Evolutionary conservation across 2,797 vertebrate species (phyloP), one percentile per base, ranked within the genome.

Genomic region (Typhlichthys subterraneus): DNA sequence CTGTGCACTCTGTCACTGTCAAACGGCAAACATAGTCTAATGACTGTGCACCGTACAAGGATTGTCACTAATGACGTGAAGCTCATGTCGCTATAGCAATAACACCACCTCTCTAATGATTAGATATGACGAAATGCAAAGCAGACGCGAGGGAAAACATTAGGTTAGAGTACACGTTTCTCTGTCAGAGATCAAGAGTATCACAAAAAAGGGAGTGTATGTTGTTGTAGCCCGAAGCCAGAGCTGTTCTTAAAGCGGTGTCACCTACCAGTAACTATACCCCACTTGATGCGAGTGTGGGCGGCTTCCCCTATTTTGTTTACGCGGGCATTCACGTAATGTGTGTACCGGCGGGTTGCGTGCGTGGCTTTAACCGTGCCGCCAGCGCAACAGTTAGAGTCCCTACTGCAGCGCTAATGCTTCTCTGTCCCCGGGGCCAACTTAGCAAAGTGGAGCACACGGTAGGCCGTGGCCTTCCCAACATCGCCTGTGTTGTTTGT

Each of bases 381-480:
- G 33, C 42, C 50, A 50, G 29, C 14, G 8, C 45, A 46, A 13
- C 52, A 33, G 13, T 65, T 42, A 50, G 46, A 17, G 11, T 1
- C 13, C 61, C 50, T 29, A 6, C 33, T 38, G 33, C 33, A 31
- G 0, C 46, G 59, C 23, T 17, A 11, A 23, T 56, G 29, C 42
- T 60, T 66, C 56, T 58, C 11, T 51, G 45, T 49, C 59, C 23
- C 51, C 0, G 45, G 61, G 63, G 67, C 17, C 33, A 63, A 64
- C 50, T 19, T 15, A 14, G 47, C 31, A 7, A 51, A 64, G 45
- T 13, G 15, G 31, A 64, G 31, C 10, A 12, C 9, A 45, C 53
- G 42, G 33, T 55, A n/a, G 45, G 53, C 17, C 63, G 53, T 9
- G 8, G 33, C 33, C 33, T 38, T 38, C 33, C 33, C 33, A 38